Percentiles rank a stretch among this genome's conserved stretches.
These are phyloP conservation scores for Agapornis roseicollis DNA, from an alignment of 2,113 vertebrate genomes.

Conservation along the genomic window DNA sequence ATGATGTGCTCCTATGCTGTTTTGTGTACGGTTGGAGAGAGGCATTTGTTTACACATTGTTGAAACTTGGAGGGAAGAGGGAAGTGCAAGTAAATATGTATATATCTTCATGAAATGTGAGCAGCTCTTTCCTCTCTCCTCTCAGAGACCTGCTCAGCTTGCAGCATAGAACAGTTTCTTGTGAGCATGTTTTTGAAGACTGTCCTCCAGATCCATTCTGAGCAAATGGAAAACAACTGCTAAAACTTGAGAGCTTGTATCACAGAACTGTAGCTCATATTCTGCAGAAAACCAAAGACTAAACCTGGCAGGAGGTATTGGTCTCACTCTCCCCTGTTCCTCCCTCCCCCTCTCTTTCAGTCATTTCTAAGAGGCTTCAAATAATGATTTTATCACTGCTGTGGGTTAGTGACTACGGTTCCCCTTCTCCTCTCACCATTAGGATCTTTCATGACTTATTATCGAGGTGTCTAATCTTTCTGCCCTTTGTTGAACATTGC, in stretches of 20 bases:
- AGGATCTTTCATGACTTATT: conserved; percentile 51
- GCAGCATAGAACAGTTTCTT: not conserved
- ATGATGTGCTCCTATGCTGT: not conserved
- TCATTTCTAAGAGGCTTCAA: not conserved
- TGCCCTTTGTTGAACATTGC: conserved; percentile 53
- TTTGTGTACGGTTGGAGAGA: not conserved
- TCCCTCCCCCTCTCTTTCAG: not conserved
- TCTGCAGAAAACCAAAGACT: conserved; percentile 31
- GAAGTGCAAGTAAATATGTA: not conserved
- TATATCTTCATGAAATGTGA: not conserved
- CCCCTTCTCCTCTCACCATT: not conserved
- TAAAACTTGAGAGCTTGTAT: not conserved
- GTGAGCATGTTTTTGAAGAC: not conserved
- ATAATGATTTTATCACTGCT: not conserved
- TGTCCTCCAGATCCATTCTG: conserved; percentile 33
- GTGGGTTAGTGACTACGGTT: not conserved
- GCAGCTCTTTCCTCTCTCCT: not conserved
- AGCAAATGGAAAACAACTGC: conserved; percentile 44
- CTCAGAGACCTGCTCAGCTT: not conserved
- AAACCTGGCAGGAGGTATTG: not conserved
- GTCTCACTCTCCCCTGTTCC: not conserved
- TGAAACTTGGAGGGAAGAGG: not conserved
- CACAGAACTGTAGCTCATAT: not conserved
- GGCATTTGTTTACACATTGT: not conserved
- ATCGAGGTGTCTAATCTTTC: conserved; percentile 52